A percentile compares a stretch with the other conserved stretches of the same genome.
phyloP scores from a whole-genome alignment of 2,888 invertebrate genomes.

The Hydropsyche betteni region DNA sequence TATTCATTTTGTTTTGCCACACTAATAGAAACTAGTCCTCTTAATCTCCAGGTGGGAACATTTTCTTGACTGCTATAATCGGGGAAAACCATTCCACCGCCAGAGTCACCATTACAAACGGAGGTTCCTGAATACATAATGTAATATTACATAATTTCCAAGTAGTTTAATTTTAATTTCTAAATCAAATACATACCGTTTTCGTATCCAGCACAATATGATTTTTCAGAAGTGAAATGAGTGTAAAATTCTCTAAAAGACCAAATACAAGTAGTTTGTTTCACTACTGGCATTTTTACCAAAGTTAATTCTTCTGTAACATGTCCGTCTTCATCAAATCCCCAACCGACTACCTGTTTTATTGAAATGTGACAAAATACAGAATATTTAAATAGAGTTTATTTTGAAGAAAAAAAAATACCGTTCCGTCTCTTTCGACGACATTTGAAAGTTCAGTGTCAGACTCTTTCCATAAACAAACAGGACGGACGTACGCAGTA shows the following conservation, averaged over 20 bases:
- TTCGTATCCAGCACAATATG: slow-evolving; percentile 65
- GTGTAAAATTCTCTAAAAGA: slow-evolving; percentile 71
- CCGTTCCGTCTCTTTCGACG: slow-evolving; percentile 64
- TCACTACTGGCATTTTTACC: slow-evolving; percentile 70
- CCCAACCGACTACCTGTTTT: slow-evolving; percentile 65
- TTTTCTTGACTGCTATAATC: slow-evolving; percentile 30
- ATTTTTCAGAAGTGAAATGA: slow-evolving; percentile 67
- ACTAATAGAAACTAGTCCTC: slow-evolving; percentile 68
- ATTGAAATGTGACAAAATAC: too few relatives aligned
- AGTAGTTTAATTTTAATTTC: not conserved
- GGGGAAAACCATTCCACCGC: slow-evolving; percentile 65
- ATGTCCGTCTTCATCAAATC: slow-evolving; percentile 68
- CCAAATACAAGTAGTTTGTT: slow-evolving; percentile 68
- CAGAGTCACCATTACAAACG: slow-evolving; percentile 62
- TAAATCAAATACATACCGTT: slow-evolving; percentile 57
- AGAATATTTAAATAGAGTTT: slow-evolving; percentile 2
- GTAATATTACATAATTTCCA: too few relatives aligned
- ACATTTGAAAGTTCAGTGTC: slow-evolving; percentile 59
- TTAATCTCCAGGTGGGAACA: slow-evolving; percentile 58
- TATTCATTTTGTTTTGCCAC: slow-evolving; percentile 68
- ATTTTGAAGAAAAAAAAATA: slow-evolving; percentile 55
- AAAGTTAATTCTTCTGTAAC: slow-evolving; percentile 68
- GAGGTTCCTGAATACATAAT: slow-evolving; percentile 47
- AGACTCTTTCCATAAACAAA: slow-evolving; percentile 70
- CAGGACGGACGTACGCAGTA: slow-evolving; percentile 67